Evolutionary conservation across 2,888 invertebrate species (phyloP).

Genomic region (Mechanitis messenoides): DNA sequence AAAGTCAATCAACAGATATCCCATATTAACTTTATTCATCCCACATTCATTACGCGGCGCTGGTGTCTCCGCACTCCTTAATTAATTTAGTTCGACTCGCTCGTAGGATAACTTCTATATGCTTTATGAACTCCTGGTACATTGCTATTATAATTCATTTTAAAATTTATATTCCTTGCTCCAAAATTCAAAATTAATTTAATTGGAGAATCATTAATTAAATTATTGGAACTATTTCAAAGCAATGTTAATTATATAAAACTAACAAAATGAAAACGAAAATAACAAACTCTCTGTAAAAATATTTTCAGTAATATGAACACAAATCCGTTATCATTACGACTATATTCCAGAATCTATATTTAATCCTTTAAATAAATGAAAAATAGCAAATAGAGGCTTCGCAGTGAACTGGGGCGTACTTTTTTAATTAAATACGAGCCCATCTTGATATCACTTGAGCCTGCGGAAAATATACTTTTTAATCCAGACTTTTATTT

Average conservation of each 20-base stretch:
- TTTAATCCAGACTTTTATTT: conserved; percentile 16
- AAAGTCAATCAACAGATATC: neutral
- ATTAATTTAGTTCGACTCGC: conserved; percentile 10
- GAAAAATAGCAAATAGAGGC: conserved; percentile 6
- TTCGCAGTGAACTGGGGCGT: conserved; percentile 29
- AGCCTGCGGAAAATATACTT: conserved; percentile 18
- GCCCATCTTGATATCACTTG: conserved; percentile 27
- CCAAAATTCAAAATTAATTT: neutral
- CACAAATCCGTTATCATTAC: neutral
- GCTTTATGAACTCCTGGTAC: conserved; percentile 3
- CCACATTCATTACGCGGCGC: conserved; percentile 4
- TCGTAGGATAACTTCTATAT: conserved; percentile 7
- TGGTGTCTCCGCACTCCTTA: conserved; percentile 3
- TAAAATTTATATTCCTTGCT: neutral
- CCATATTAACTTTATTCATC: conserved; percentile 6
- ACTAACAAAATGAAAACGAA: neutral
- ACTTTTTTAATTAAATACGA: conserved; percentile 33
- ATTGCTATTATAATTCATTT: neutral
- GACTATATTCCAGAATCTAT: conserved; percentile 2
- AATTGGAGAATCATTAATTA: neutral
- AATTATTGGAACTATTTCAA: neutral
- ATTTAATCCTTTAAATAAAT: conserved; percentile 22
- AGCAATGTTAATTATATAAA: neutral
- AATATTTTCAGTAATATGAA: neutral
- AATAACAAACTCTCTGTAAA: neutral